Percentiles rank a stretch among this genome's conserved stretches.
Evolutionary conservation across 1,140 invertebrate species (phyloP).

Genomic region (Heliconius nattereri): DNA sequence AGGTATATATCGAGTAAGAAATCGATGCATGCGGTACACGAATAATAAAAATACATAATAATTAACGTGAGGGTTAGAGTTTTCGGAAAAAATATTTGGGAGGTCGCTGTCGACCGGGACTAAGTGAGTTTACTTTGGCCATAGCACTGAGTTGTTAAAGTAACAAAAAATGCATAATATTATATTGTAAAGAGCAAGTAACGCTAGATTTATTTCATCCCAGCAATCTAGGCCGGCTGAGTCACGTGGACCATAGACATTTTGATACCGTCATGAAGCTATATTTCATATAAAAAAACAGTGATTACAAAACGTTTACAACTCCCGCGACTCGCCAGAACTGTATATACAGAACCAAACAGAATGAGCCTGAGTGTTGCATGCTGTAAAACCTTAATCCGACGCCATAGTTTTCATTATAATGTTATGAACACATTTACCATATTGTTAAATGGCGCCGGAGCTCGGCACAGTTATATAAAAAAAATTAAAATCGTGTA

Average conservation of each 20-base stretch:
- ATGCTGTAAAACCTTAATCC: conserved; percentile 47
- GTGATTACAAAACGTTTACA: conserved; percentile 14
- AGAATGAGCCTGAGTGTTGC: conserved; percentile 45
- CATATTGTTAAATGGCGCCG: conserved; percentile 37
- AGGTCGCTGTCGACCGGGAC: conserved; percentile 56
- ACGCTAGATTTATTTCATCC: conserved; percentile 41
- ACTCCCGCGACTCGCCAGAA: conserved; percentile 34
- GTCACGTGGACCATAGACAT: conserved; percentile 33
- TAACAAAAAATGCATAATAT: conserved; percentile 35
- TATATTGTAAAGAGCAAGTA: conserved; percentile 40
- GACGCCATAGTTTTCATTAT: conserved; percentile 34
- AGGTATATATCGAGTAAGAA: conserved; percentile 47
- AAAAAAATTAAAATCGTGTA: conserved; percentile 37
- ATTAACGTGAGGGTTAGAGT: conserved; percentile 53
- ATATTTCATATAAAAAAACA: background rate
- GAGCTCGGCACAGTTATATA: conserved; percentile 39
- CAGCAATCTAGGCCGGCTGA: conserved; percentile 36
- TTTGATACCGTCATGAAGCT: conserved; percentile 1
- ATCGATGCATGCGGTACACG: conserved; percentile 62
- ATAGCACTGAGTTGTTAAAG: conserved; percentile 41
- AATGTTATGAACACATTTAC: conserved; percentile 6
- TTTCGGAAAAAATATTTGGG: conserved; percentile 57
- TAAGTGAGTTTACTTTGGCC: conserved; percentile 48
- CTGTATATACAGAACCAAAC: conserved; percentile 46
- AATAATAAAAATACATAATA: conserved; percentile 45